phyloP scores from a whole-genome alignment of 1,140 invertebrate genomes.

The Magallana ariakensis region DNA sequence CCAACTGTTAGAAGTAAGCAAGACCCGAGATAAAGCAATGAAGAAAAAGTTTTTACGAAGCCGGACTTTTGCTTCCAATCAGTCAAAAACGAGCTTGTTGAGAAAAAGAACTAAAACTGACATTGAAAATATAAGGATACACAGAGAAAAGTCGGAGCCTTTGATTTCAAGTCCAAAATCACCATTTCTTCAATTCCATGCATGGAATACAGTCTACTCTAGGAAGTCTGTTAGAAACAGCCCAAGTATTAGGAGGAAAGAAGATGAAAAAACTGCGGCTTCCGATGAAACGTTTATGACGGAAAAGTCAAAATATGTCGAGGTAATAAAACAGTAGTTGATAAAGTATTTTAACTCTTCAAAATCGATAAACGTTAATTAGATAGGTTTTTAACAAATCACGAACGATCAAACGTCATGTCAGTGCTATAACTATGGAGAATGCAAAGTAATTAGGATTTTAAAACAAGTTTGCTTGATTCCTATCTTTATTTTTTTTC shows the following conservation, averaged over 20 bases:
- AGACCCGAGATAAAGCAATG: background rate
- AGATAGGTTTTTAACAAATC: too few species aligned
- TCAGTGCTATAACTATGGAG: too few species aligned
- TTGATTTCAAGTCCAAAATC: background rate
- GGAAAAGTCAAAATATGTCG: background rate
- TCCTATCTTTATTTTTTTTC: too few species aligned
- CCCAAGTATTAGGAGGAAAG: background rate
- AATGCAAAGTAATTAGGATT: too few species aligned
- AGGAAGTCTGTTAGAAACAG: background rate
- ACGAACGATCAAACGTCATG: too few species aligned
- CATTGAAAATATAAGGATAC: background rate
- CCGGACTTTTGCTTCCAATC: background rate
- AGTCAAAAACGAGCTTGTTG: background rate
- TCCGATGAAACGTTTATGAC: background rate
- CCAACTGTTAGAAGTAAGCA: too few species aligned
- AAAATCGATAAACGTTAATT: too few species aligned
- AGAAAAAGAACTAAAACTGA: slow-evolving; percentile 16
- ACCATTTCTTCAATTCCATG: background rate
- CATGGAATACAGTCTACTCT: background rate
- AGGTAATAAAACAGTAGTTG: background rate
- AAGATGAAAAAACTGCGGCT: background rate
- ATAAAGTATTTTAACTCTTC: too few species aligned
- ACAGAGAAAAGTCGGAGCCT: background rate
- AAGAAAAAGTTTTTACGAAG: background rate
- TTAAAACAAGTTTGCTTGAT: too few species aligned